These are phyloP conservation scores for Sarcophaga bullata DNA, from an alignment of 1,140 invertebrate genomes.

Conservation along the genomic window DNA sequence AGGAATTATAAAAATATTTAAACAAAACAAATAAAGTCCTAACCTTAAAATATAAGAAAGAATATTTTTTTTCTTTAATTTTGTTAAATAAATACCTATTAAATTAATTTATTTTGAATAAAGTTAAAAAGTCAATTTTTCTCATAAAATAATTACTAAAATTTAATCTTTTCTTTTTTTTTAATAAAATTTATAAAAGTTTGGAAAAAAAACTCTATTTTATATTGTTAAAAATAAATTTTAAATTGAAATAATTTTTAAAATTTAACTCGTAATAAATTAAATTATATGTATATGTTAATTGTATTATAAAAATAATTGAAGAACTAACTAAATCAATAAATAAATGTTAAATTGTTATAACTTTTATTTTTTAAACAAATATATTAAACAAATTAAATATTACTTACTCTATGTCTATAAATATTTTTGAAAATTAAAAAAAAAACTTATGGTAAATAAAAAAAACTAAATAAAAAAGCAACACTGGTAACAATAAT, in stretches of 20 bases:
- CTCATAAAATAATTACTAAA: background rate
- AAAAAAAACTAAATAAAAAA: background rate
- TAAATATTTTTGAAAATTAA: conserved; percentile 1
- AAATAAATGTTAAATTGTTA: conserved; percentile 24
- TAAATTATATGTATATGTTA: conserved; percentile 2
- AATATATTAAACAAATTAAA: background rate
- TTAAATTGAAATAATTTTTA: background rate
- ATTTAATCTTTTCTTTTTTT: background rate
- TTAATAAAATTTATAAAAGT: background rate
- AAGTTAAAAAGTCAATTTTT: background rate
- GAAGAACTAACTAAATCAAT: background rate
- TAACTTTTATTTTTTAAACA: conserved; percentile 30
- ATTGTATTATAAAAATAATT: background rate
- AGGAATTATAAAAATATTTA: background rate
- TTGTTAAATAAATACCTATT: background rate
- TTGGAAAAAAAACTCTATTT: background rate
- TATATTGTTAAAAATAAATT: background rate
- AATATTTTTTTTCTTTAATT: background rate
- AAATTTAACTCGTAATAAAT: background rate
- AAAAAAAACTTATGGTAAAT: background rate
- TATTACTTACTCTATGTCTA: conserved; percentile 31
- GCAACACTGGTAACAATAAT: conserved; percentile 26
- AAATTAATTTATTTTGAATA: conserved; percentile 15
- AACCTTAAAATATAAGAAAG: background rate
- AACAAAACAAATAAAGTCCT: background rate